A percentile compares a stretch with the other conserved stretches of the same genome.
These are phyloP conservation scores for Digitonthophagus gazella DNA, from an alignment of 2,888 invertebrate genomes.

Conservation along the genomic window DNA sequence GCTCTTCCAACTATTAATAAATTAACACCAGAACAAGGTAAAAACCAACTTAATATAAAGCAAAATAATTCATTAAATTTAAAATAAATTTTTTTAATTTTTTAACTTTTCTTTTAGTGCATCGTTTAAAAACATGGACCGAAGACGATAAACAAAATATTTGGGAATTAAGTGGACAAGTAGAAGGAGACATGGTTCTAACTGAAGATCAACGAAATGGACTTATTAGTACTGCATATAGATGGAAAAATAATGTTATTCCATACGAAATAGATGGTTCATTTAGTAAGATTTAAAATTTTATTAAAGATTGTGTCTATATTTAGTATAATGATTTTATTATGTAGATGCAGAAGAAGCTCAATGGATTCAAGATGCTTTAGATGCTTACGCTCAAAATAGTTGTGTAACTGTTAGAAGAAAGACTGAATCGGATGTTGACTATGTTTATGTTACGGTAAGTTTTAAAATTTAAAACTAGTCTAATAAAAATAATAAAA, in stretches of 20 bases:
- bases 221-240: slow-evolving; percentile 16
- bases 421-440: slow-evolving; percentile 12
- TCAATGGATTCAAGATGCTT: slow-evolving; percentile 22
- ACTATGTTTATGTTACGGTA: slow-evolving; percentile 24
- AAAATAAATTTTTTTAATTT: not conserved
- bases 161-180: slow-evolving; percentile 33
- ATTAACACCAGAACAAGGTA: slow-evolving; percentile 5
- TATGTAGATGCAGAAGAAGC: slow-evolving; percentile 11
- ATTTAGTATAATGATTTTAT: not conserved
- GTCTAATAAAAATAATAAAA: not conserved
- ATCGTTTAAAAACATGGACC: slow-evolving; percentile 23
- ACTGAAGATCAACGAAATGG: slow-evolving; percentile 26
- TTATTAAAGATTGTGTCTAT: not conserved
- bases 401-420: slow-evolving; percentile 22
- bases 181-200: slow-evolving; percentile 31
- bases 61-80: not conserved
- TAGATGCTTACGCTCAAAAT: slow-evolving; percentile 9
- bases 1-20: not conserved
- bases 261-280: slow-evolving; percentile 26
- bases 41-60: not conserved
- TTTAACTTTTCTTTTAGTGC: slow-evolving; percentile 10
- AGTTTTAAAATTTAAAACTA: not conserved
- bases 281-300: slow-evolving; percentile 21
- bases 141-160: slow-evolving; percentile 30
- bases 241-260: slow-evolving; percentile 26